These are phyloP conservation scores for Nycticorax nycticorax DNA, from an alignment of 2,113 vertebrate genomes.

Conservation along the genomic window DNA sequence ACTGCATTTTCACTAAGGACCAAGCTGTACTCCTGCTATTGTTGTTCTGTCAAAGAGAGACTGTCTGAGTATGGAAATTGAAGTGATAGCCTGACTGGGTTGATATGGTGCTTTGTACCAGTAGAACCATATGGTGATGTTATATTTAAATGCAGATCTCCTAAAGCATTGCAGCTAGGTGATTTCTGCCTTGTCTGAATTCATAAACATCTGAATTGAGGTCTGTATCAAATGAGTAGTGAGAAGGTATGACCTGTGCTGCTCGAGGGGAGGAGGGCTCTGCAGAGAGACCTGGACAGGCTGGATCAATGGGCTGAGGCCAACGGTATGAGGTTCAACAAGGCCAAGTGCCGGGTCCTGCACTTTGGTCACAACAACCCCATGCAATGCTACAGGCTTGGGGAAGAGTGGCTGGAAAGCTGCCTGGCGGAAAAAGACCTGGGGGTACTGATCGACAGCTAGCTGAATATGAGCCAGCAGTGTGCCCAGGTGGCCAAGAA, in stretches of 20 bases:
- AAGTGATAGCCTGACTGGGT: not conserved
- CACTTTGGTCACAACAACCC: too few relatives aligned
- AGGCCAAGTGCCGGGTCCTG: too few relatives aligned
- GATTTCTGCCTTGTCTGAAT: not conserved
- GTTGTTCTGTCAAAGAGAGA: not conserved
- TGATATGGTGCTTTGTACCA: not conserved
- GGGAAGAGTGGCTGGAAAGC: too few relatives aligned
- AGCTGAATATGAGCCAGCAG: too few relatives aligned
- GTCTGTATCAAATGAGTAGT: not conserved
- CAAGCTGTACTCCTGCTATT: not conserved
- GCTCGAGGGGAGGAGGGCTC: too few relatives aligned
- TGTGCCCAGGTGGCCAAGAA: too few relatives aligned
- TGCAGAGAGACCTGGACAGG: too few relatives aligned
- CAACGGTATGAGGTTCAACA: too few relatives aligned
- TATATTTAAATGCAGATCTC: not conserved
- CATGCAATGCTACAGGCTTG: too few relatives aligned
- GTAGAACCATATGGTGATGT: not conserved
- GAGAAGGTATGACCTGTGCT: not conserved
- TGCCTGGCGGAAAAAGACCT: too few relatives aligned
- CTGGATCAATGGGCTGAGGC: too few relatives aligned
- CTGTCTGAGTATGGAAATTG: not conserved
- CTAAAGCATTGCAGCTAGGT: not conserved
- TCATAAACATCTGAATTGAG: not conserved
- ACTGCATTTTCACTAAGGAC: not conserved
- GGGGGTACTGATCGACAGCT: too few relatives aligned